Evolutionary conservation across 2,797 vertebrate genomes (phyloP), one percentile per base, ranked within the genome.

Genomic region (Urosaurus nigricauda): DNA sequence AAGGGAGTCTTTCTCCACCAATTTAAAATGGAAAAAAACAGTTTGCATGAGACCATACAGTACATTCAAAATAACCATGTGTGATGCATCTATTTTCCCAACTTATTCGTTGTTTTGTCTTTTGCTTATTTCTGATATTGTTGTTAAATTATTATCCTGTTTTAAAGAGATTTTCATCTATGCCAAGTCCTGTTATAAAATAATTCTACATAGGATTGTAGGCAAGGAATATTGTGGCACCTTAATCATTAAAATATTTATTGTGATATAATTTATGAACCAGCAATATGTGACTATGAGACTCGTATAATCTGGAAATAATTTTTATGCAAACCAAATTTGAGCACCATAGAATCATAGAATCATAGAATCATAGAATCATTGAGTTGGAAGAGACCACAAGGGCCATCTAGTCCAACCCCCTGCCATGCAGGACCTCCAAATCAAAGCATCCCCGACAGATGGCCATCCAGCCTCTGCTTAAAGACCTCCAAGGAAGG

Each of bases 281-380:
- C 14, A 53, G 77, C 5, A 11, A 95, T 3, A 90, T 95, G 1
- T 11, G 3, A 97, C 95, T 0, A 74, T n/a, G n/a, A n/a, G n/a
- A n/a, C n/a, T n/a, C n/a, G n/a, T n/a, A n/a, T 1, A 19, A 96
- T 26, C 71, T 96, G 95, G 83, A 97, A 89, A 13, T 94, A 93
- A 89, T 97, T 97, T 2, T 90, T 88, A 53, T 96, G 97, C n/a
- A 97, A 89, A 97, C 96, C 83, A 96, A 95, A 68, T 97, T 90
- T 96, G 95, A 24, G 97, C 97, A 87, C 95, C 94, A 40, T 95
- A 96, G 3, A 97, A n/a, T n/a, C n/a, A n/a, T n/a, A n/a, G n/a
- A n/a, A n/a, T n/a, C n/a, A n/a, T n/a, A n/a, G n/a, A n/a, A n/a
- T n/a, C n/a, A n/a, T n/a, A n/a, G n/a, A n/a, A n/a, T n/a, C n/a